These are phyloP conservation scores for Pristionchus mayeri DNA, from an alignment of 2,888 invertebrate species.

Conservation along the genomic window DNA sequence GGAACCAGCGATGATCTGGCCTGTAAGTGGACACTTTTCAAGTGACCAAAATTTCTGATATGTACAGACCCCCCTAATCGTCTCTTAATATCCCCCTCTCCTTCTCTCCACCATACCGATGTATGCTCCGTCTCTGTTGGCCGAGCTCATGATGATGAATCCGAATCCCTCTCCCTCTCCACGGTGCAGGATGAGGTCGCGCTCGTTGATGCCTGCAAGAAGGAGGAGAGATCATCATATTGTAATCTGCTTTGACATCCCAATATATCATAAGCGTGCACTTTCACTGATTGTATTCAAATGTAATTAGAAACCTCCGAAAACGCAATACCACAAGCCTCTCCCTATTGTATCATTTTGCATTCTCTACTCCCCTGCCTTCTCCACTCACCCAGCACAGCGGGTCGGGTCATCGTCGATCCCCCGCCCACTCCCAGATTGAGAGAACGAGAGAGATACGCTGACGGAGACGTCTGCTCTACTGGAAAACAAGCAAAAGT, in stretches of 20 bases:
- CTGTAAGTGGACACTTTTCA: too few species aligned
- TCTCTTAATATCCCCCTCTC: too few species aligned
- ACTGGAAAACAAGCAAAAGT: too few species aligned
- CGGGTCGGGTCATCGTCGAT: not conserved
- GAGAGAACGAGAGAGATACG: constrained; percentile 36
- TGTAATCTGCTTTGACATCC: too few species aligned
- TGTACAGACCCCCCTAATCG: too few species aligned
- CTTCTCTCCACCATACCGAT: constrained; percentile 84
- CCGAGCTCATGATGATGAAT: constrained; percentile 96
- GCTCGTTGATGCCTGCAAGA: constrained; percentile 41
- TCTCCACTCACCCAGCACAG: not conserved
- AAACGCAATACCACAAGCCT: not conserved
- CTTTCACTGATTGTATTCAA: too few species aligned
- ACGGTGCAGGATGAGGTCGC: constrained; percentile 61
- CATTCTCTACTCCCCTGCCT: not conserved
- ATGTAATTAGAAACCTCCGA: too few species aligned
- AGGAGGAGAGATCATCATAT: too few species aligned
- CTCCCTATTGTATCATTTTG: not conserved
- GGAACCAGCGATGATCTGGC: constrained; percentile 93
- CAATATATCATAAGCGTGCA: too few species aligned
- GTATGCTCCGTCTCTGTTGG: constrained; percentile 89
- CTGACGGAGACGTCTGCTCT: constrained; percentile 21
- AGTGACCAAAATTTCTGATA: too few species aligned
- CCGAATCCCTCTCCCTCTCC: constrained; percentile 97
- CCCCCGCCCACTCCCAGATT: constrained; percentile 8